Evolutionary conservation across 2,113 vertebrate genomes (phyloP).

Genomic region (Archocentrus centrarchus): DNA sequence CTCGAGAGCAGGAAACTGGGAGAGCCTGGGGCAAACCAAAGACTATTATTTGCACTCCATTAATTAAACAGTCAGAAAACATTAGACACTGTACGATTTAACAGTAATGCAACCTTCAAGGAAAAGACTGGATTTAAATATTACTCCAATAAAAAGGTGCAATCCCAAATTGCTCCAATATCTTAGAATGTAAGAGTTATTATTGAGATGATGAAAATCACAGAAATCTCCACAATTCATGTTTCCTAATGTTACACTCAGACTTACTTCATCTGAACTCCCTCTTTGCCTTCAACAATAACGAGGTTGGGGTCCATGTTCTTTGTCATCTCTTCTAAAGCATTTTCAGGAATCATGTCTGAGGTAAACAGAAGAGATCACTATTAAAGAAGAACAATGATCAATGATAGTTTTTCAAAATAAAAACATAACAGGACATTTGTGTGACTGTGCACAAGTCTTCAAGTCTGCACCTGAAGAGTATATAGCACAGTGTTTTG

Average conservation of each 20-base stretch:
- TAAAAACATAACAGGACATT: neutral
- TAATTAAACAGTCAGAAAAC: neutral
- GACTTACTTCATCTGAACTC: conserved; percentile 93
- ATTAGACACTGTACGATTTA: neutral
- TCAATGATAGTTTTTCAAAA: neutral
- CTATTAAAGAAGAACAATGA: neutral
- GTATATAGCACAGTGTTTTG: neutral
- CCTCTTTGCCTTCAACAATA: conserved; percentile 90
- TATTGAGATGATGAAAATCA: neutral
- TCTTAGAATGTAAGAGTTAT: neutral
- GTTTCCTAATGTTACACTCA: neutral
- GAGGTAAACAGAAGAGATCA: neutral
- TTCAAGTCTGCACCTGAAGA: neutral
- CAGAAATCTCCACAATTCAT: neutral
- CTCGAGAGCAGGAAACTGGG: conserved; percentile 95
- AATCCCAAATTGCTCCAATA: too few relatives aligned
- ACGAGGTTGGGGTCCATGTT: conserved; percentile 95
- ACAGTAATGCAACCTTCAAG: neutral
- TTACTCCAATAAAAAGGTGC: neutral
- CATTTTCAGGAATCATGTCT: conserved; percentile 99
- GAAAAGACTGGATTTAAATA: neutral
- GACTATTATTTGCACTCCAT: neutral
- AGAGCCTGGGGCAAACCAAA: conserved; percentile 83
- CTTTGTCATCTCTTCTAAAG: conserved; percentile 98
- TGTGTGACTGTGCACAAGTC: neutral